Conservation (phyloP, 37 sponge, comb jelly and placozoan species). For the Chondrilla cf. caribensis region DNA sequence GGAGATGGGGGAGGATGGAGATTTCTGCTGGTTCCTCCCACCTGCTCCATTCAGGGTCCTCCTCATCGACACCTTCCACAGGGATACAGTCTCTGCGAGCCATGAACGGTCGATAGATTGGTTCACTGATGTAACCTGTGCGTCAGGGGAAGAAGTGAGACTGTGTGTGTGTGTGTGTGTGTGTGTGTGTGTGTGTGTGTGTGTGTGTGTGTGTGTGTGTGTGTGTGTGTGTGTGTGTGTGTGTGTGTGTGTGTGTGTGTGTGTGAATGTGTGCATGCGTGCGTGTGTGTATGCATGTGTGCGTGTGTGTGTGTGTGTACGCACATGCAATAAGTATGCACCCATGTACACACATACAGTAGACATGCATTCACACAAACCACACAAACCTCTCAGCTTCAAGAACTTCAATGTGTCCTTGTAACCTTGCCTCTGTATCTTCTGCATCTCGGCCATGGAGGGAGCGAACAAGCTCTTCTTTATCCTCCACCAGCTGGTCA, state of each 20-base stretch:
- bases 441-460: conserved; percentile 54
- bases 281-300: too few species aligned
- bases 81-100: conserved; percentile 1
- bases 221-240: neutral
- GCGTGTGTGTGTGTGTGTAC: too few species aligned
- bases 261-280: too few species aligned
- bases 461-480: conserved; percentile 40
- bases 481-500: conserved; percentile 21
- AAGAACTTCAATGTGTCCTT: conserved; percentile 35
- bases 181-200: neutral
- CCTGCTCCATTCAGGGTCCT: conserved; percentile 1
- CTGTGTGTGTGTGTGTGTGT: neutral
- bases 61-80: neutral
- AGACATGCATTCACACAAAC: too few species aligned
- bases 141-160: neutral
- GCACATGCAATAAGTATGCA: too few species aligned
- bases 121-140: conserved; percentile 3
- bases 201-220: neutral
- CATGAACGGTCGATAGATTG: conserved; percentile 12
- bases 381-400: conserved; percentile 37
- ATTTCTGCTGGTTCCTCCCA: neutral
- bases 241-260: too few species aligned
- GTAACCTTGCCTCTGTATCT: conserved; percentile 31
- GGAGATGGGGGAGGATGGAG: neutral
- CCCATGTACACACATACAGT: too few species aligned